Evolutionary conservation across 64 coral and sea anemone species (phyloP), one percentile per base, ranked within the genome.

Genomic region (Stylophora pistillata): DNA sequence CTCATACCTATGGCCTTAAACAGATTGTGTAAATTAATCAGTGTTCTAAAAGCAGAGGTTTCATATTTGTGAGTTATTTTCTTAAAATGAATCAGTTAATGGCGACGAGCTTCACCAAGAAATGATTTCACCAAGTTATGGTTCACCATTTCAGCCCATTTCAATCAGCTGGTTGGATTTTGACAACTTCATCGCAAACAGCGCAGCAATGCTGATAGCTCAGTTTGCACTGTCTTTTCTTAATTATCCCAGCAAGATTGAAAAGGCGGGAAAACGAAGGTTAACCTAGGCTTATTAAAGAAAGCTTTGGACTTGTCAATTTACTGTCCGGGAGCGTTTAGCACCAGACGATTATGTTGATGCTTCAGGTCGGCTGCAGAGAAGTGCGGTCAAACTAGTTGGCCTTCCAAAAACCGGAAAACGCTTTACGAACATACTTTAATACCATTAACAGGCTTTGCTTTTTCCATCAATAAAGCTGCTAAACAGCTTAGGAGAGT

Each of bases 301-400:
- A 82, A 84, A 70, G 80, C 80, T 84, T 84, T 84, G 61, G 80
- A 69, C 80, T 70, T 84, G 80, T 84, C 80, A 84, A 13, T 70
- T 21, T 84, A 41, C 80, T 84, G 80, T 63, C 80, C 62, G 62
- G 32, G 80, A 70, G 69, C 80, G 62, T 84, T 84, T 84, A 84
- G 80, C 80, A 84, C 80, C 60, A 84, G 61, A 63, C 80, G 80
- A 84, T 84, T 66, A 84, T 68, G 64, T 26, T 84, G 33, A 37
- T 84, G 61, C 15, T 15, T 17, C 62, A 33, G 61, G 62, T 84
- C 80, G 33, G 60, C 34, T 47, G 23, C 52, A 37, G 21, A 69
- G 10, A 23, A 84, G 21, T 16, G 20, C 58, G 78, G 29, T 58
- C 59, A 82, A 63, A 64, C 58, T 13, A 57, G 60, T 32, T 64